These are phyloP conservation scores for Struthio camelus DNA, from an alignment of 2,113 vertebrate genomes.

Conservation along the genomic window DNA sequence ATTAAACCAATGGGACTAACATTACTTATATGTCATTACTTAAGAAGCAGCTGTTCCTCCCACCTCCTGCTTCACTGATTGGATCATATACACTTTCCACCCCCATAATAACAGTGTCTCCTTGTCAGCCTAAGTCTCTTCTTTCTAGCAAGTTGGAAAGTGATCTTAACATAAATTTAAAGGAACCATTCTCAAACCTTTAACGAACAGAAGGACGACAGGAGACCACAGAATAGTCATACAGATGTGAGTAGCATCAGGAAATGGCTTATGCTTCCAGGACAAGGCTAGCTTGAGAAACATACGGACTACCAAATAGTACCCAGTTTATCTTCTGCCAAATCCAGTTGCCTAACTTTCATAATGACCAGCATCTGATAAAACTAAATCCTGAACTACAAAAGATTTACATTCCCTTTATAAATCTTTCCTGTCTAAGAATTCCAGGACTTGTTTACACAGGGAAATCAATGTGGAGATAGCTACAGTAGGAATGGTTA, in stretches of 20 bases:
- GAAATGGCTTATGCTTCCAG: background rate
- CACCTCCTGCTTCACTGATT: background rate
- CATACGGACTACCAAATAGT: background rate
- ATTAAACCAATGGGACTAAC: slow-evolving; percentile 54
- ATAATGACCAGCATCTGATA: background rate
- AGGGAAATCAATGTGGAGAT: background rate
- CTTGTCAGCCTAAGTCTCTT: background rate
- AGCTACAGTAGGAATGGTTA: background rate
- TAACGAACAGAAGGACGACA: background rate
- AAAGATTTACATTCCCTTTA: background rate
- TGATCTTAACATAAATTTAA: background rate
- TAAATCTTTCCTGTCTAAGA: background rate
- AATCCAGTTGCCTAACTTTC: background rate
- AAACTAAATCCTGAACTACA: background rate
- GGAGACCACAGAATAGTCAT: background rate
- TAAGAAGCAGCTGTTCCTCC: slow-evolving; percentile 47
- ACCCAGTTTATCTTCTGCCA: background rate
- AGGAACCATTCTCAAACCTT: background rate
- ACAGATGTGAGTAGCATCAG: background rate
- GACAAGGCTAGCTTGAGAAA: background rate
- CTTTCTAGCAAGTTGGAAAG: background rate
- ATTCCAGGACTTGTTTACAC: background rate
- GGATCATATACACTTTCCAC: background rate
- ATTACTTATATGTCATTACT: slow-evolving; percentile 28
- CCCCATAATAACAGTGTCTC: background rate